phyloP scores from a whole-genome alignment of 2,113 vertebrate species.

The Equus quagga region DNA sequence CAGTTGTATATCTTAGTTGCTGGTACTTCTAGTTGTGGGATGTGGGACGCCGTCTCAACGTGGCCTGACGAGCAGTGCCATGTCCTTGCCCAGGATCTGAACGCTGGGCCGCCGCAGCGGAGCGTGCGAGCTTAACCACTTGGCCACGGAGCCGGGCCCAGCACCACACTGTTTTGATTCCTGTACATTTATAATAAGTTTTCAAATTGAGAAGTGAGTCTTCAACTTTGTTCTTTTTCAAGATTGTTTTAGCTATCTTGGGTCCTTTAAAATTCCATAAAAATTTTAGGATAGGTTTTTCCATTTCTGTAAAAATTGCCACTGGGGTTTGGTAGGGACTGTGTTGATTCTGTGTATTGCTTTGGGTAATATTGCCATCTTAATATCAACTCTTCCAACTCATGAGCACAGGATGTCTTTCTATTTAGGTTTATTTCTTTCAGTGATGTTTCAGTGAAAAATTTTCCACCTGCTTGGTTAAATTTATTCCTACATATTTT shows the following conservation, averaged over 20 bases:
- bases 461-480: background rate
- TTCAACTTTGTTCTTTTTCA: background rate
- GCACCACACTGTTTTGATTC: background rate
- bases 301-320: background rate
- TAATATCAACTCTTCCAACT: background rate
- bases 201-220: background rate
- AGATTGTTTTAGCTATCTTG: background rate
- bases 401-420: background rate
- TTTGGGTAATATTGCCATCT: background rate
- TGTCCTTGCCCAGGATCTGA: too few relatives aligned
- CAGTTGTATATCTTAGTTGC: too few relatives aligned
- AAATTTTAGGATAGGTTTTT: background rate
- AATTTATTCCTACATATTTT: background rate
- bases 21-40: too few relatives aligned
- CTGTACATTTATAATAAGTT: background rate
- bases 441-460: background rate
- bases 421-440: background rate
- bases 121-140: too few relatives aligned
- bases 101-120: too few relatives aligned
- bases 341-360: background rate
- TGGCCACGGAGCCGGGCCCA: background rate
- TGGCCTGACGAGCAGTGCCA: too few relatives aligned
- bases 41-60: too few relatives aligned
- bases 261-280: background rate
- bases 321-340: background rate